These are phyloP conservation scores for Arnoldichthys spilopterus DNA, from an alignment of 2,797 vertebrate genomes.

Conservation along the genomic window DNA sequence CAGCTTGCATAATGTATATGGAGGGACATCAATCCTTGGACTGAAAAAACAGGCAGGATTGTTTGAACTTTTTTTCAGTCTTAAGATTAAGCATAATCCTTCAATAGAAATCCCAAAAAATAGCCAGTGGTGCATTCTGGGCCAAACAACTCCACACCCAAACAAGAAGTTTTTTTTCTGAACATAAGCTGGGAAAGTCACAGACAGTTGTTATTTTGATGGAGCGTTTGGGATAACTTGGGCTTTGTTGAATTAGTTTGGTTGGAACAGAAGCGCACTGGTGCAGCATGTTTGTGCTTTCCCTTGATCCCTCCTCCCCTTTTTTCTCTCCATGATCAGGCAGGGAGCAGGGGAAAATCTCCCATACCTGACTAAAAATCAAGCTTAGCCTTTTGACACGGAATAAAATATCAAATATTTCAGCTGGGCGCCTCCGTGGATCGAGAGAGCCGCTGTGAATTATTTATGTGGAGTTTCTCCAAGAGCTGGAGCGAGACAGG, in stretches of 20 bases:
- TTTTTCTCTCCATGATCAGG: slow-evolving; percentile 28
- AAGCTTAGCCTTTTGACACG: slow-evolving; percentile 78
- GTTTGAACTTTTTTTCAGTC: slow-evolving; percentile 2
- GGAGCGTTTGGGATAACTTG: neutral
- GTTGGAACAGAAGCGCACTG: neutral
- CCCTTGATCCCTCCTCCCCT: slow-evolving; percentile 52
- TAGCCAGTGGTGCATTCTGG: neutral
- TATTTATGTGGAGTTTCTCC: slow-evolving; percentile 76
- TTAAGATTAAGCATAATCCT: neutral
- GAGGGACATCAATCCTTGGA: neutral
- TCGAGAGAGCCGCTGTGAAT: slow-evolving; percentile 71
- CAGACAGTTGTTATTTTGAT: slow-evolving; percentile 8
- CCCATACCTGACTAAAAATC: slow-evolving; percentile 63
- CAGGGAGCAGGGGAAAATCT: slow-evolving; percentile 15
- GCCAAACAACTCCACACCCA: neutral
- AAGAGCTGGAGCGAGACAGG: slow-evolving; percentile 71
- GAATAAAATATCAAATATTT: slow-evolving; percentile 78
- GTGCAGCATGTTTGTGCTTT: slow-evolving; percentile 11
- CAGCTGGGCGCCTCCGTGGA: slow-evolving; percentile 65
- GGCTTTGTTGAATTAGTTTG: slow-evolving; percentile 11
- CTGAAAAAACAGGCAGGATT: neutral
- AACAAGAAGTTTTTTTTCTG: neutral
- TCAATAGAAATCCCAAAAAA: neutral
- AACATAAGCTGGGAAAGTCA: neutral
- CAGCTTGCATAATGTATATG: slow-evolving; percentile 13